Base-by-base conservation (phyloP, 1,140 invertebrate species). In the Caerostris darwini region DNA sequence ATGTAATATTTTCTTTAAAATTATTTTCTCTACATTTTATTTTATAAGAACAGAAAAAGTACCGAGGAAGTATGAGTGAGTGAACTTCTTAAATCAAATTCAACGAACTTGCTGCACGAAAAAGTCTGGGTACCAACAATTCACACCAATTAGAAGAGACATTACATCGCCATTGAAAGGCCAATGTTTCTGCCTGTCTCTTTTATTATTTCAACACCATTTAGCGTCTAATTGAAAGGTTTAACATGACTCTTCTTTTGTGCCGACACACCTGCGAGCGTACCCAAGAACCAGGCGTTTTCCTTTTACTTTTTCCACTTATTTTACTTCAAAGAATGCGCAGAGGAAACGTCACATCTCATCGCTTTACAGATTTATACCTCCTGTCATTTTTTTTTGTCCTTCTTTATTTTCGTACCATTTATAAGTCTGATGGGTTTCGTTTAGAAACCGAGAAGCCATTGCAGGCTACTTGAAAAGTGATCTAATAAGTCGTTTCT, bases 331-430 rank as follows among this genome's bases (percentile, higher is more conserved):
- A 85, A 85, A 59, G 57, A 19, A 7, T 7, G 83, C 83, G 69
- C 58, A 82, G 54, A 59, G 90, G 90, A 91, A 91, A 91, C 58
- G 90, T 82, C 90, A 91, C 90, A 82, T 91, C 54, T 91, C 57
- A 91, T 91, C 19, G 69, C 90, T 91, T 57, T 61, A 50, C 67
- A 81, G 90, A 81, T 71, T 56, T 77, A 57, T 77, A 34, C 19
- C 34, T 87, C 58, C 58, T 50, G 56, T 71, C 64, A 64, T 89
- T 89, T 17, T 89, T n/a, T 34, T 34, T 14, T 7, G n/a, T 61
- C 34, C 19, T 50, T 50, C 58, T 50, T 34, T 87, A 50, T 87
- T 61, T 64, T 54, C 8, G 8, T 34, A 34, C 34, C 34, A 34
- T 34, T 34, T 34, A 34, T 34, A 34, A 34, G 34, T 34, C 34